A percentile compares a stretch with the other conserved stretches of the same genome.
phyloP scores from a whole-genome alignment of 2,113 vertebrate species.

The Regulus satrapa region DNA sequence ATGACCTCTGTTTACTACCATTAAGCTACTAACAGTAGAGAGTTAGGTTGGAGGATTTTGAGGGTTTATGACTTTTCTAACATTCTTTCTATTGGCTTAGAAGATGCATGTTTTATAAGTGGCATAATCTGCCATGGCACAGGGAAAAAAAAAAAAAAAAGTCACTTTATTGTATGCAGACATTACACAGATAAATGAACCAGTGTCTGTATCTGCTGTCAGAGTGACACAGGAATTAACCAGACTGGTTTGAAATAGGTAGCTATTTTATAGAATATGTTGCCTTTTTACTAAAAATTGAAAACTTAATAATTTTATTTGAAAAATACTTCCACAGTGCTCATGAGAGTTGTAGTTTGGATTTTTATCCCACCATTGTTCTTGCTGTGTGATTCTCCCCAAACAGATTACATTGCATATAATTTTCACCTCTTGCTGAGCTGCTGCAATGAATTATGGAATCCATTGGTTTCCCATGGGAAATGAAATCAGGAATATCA shows the following conservation, averaged over 20 bases:
- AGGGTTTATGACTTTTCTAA: neutral
- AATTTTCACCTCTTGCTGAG: conserved; percentile 49
- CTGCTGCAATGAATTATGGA: conserved; percentile 40
- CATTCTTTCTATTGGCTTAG: neutral
- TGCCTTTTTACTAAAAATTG: neutral
- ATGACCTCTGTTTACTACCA: neutral
- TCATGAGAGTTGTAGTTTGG: conserved; percentile 13
- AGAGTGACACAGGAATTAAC: neutral
- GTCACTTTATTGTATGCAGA: neutral
- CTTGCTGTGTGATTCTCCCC: conserved; percentile 11
- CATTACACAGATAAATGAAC: neutral
- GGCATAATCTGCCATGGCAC: neutral
- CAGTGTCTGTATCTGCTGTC: neutral
- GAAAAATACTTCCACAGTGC: neutral
- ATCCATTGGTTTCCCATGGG: neutral
- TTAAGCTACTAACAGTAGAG: neutral
- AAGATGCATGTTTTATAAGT: neutral
- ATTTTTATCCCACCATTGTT: conserved; percentile 36
- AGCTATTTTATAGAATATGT: neutral
- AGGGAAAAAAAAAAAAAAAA: neutral
- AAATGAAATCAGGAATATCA: conserved; percentile 14
- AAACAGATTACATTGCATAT: neutral
- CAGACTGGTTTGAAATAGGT: neutral
- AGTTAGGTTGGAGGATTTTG: neutral
- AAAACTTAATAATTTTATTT: neutral